Evolutionary conservation across 2,888 invertebrate species (phyloP).

Genomic region (Lithophane socia): DNA sequence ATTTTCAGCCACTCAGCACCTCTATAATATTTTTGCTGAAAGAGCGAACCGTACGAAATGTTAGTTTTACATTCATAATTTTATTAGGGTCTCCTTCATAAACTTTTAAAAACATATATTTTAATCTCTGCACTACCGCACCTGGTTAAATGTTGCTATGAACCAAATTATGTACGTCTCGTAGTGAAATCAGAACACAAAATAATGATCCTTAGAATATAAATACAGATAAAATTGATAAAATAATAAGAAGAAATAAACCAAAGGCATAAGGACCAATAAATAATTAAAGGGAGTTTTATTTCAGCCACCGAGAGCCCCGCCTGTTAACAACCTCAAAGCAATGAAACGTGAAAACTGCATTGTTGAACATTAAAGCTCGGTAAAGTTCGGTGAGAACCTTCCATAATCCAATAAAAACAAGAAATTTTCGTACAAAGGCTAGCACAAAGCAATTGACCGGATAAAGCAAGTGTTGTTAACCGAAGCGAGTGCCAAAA

Average conservation of each 20-base stretch:
- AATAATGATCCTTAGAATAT: neutral
- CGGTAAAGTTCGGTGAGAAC: conserved; percentile 58
- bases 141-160: conserved; percentile 8
- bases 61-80: conserved; percentile 58
- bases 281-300: conserved; percentile 50
- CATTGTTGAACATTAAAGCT: conserved; percentile 60
- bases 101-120: conserved; percentile 48
- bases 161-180: conserved; percentile 30
- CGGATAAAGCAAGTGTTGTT: conserved; percentile 76
- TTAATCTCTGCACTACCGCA: conserved; percentile 34
- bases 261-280: conserved; percentile 30
- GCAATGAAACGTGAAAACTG: conserved; percentile 63
- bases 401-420: conserved; percentile 74
- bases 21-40: conserved; percentile 39
- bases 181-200: conserved; percentile 10
- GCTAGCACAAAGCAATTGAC: conserved; percentile 78
- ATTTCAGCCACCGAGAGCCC: conserved; percentile 35
- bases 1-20: conserved; percentile 22
- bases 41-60: conserved; percentile 49
- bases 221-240: conserved; percentile 3
- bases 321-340: conserved; percentile 49
- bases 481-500: conserved; percentile 64
- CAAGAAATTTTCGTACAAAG: conserved; percentile 72
- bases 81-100: conserved; percentile 50
- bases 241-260: conserved; percentile 25